Evolutionary conservation across 2,888 invertebrate genomes (phyloP), one percentile per base, ranked within the genome.

Genomic region (Macrosoma leucophasiata): DNA sequence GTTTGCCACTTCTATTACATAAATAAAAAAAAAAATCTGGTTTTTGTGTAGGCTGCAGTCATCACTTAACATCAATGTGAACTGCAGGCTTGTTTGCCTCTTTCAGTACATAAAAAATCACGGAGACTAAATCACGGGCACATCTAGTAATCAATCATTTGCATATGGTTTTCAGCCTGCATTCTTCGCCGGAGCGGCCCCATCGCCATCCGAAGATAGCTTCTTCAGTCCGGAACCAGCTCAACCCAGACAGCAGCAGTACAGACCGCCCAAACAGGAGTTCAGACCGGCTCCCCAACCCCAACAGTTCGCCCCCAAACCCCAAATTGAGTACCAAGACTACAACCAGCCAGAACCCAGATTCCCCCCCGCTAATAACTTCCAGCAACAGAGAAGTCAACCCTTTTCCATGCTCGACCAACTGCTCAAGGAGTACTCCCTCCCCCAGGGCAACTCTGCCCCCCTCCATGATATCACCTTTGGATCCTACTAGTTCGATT

Each of bases 391-490:
- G 2, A 55, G 55, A 39, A 46, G 49, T 18, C 73, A 71, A 31
- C 63, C 57, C 25, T 85, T 61, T 67, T 86, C 72, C 32, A 85
- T 94, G 68, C 81, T 94, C 26, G 94, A 94, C 62, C 91, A 94
- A 60, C 86, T 94, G 29, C 89, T 93, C 29, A 90, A 91, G 60
- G 94, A 94, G 54, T 94, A 91, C 59, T 90, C 92, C 7, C 70
- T 94, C 27, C 94, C 94, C 0, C 86, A 88, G 46, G 86, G 85
- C 4, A 89, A 89, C 13, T 85, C 89, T 5, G 86, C 91, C 0
- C 88, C 93, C 0, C 79, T 92, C 19, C 93, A 94, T 58, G 94
- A 94, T 58, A 93, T 94, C 68, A 90, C 92, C 39, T 94, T 94
- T 62, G 93, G 94, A 56, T 91, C 91, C 66, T 93, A 90, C 70